Conservation (phyloP, 1,140 invertebrate species). For the Eueides isabella region DNA sequence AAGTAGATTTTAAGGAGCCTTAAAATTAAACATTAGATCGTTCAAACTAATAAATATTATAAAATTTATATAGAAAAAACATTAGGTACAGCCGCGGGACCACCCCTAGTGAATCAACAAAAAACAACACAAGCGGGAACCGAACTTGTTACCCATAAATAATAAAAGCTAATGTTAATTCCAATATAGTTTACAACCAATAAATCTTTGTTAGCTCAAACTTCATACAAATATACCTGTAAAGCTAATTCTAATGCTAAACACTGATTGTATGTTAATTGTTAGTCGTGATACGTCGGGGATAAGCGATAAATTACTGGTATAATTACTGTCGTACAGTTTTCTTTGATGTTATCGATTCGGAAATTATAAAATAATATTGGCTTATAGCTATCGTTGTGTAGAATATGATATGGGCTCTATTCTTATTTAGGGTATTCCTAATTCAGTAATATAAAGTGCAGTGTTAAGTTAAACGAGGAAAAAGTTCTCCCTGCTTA, state of each 20-base stretch:
- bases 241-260: conserved; percentile 13
- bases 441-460: too few relatives aligned
- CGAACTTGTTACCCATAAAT: not conserved
- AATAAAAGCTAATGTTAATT: not conserved
- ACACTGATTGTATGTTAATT: conserved; percentile 7
- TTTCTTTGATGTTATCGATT: conserved; percentile 13
- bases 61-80: too few relatives aligned
- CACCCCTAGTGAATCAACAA: too few relatives aligned
- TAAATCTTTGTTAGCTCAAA: conserved; percentile 7
- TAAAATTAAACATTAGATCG: too few relatives aligned
- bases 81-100: too few relatives aligned
- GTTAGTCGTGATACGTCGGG: conserved; percentile 2
- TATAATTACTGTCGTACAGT: conserved; percentile 5
- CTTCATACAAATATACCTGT: conserved; percentile 11
- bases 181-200: not conserved
- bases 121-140: not conserved
- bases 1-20: too few relatives aligned
- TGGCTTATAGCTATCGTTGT: not conserved
- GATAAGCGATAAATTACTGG: conserved; percentile 9
- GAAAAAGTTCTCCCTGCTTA: too few relatives aligned
- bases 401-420: too few relatives aligned
- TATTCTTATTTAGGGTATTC: too few relatives aligned
- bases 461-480: too few relatives aligned
- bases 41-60: too few relatives aligned
- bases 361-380: not conserved